A percentile compares a stretch with the other conserved stretches of the same genome.
phyloP scores from a whole-genome alignment of 2,888 invertebrate species.

The Cinara cedri region DNA sequence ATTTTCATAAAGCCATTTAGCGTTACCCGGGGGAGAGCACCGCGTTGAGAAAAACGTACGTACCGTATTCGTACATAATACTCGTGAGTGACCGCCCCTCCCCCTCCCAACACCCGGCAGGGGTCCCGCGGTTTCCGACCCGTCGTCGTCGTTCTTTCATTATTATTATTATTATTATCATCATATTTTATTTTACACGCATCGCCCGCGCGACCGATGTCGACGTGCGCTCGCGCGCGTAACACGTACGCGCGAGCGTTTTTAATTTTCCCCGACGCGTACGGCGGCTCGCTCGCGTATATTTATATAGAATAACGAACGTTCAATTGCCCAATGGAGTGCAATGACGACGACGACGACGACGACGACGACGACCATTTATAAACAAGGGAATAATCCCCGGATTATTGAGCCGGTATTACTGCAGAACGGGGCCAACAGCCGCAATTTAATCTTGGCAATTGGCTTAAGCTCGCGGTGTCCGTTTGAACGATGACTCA shows the following conservation, averaged over 20 bases:
- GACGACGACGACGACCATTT: constrained; percentile 35
- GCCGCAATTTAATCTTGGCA: constrained; percentile 54
- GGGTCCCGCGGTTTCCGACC: too few species aligned
- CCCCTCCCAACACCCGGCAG: too few species aligned
- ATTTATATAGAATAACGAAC: constrained; percentile 10
- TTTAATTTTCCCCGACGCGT: constrained; percentile 36
- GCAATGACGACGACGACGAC: constrained; percentile 2
- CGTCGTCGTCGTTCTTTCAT: too few species aligned
- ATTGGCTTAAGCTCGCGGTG: constrained; percentile 49
- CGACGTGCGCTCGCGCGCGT: not conserved
- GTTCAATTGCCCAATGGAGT: constrained; percentile 51
- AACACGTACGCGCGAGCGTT: not conserved
- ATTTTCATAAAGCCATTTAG: too few species aligned
- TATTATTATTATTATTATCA: too few species aligned
- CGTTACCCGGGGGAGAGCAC: too few species aligned
- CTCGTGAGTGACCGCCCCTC: too few species aligned
- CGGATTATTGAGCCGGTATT: constrained; percentile 48
- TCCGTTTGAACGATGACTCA: constrained; percentile 55
- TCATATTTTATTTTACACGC: too few species aligned
- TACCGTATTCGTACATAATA: too few species aligned
- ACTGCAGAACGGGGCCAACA: constrained; percentile 43
- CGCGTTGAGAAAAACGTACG: too few species aligned
- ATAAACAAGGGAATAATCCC: constrained; percentile 52
- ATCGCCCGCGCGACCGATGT: not conserved
- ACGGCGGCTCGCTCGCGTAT: not conserved